phyloP scores from a whole-genome alignment of 2,113 vertebrate species.

The Lycocorax pyrrhopterus region DNA sequence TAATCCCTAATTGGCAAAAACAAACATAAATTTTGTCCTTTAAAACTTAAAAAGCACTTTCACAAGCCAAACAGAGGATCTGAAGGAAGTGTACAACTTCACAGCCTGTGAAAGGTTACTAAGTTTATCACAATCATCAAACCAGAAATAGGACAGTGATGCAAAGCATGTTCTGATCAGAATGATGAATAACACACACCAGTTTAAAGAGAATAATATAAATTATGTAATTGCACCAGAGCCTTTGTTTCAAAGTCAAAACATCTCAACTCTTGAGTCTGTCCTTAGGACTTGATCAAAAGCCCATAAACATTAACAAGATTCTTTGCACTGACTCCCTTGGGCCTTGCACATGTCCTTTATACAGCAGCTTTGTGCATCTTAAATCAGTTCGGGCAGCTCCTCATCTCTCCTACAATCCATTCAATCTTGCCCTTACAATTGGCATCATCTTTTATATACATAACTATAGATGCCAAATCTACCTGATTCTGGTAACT shows the following conservation, averaged over 20 bases:
- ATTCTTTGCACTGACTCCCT: background rate
- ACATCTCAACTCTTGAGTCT: background rate
- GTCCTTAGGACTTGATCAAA: conserved; percentile 3
- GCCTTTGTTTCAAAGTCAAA: conserved; percentile 38
- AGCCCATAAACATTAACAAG: background rate
- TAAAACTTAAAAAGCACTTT: background rate
- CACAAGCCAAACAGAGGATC: background rate
- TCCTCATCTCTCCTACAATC: background rate
- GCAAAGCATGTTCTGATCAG: background rate
- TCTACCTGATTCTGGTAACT: background rate
- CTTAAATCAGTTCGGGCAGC: background rate
- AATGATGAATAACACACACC: background rate
- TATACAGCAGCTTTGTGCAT: background rate
- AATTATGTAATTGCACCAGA: background rate
- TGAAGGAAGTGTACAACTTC: background rate
- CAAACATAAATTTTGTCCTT: background rate
- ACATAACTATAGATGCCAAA: background rate
- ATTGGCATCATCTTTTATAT: background rate
- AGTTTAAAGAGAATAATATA: background rate
- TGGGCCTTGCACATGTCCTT: background rate
- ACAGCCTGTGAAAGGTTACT: background rate
- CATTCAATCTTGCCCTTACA: background rate
- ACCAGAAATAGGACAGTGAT: conserved; percentile 8
- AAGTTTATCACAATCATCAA: background rate
- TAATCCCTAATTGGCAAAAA: background rate